A percentile compares a stretch with the other conserved stretches of the same genome.
Conservation (phyloP, 2,797 vertebrate species). For the Brachyalestes nurse region DNA sequence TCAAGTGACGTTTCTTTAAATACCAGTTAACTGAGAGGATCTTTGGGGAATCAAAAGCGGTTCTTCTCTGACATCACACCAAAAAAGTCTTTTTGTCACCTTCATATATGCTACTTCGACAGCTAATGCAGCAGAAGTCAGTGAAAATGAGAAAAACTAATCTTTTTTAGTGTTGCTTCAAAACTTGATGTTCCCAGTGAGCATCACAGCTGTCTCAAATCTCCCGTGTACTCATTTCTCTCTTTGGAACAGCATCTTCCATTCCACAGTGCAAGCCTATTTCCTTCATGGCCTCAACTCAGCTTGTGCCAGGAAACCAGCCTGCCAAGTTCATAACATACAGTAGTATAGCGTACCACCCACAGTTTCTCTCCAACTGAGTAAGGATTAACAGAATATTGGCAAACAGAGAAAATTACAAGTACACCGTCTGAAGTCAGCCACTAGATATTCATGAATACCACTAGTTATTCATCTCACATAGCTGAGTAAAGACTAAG, state of each 20-base stretch:
- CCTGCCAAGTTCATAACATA: neutral
- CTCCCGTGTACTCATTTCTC: constrained; percentile 49
- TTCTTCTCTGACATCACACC: neutral
- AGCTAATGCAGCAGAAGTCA: constrained; percentile 11
- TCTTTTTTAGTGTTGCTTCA: constrained; percentile 39
- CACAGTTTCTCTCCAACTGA: neutral
- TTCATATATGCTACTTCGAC: neutral
- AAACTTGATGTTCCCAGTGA: constrained; percentile 41
- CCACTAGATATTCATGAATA: neutral
- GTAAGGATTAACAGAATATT: neutral
- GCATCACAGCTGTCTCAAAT: constrained; percentile 55
- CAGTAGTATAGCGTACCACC: neutral
- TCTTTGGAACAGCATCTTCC: constrained; percentile 38
- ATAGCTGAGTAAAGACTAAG: neutral
- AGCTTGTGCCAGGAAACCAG: neutral
- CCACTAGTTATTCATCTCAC: too few relatives aligned
- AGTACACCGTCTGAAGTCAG: neutral
- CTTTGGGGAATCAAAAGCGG: neutral
- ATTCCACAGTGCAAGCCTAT: neutral
- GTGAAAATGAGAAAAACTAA: constrained; percentile 28
- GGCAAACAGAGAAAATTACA: neutral
- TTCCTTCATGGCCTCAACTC: neutral
- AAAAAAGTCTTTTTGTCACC: neutral
- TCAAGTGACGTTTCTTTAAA: neutral
- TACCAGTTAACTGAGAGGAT: neutral